Evolutionary conservation across 1,140 invertebrate genomes (phyloP), one percentile per base, ranked within the genome.

Genomic region (Geopemphigus sp.): DNA sequence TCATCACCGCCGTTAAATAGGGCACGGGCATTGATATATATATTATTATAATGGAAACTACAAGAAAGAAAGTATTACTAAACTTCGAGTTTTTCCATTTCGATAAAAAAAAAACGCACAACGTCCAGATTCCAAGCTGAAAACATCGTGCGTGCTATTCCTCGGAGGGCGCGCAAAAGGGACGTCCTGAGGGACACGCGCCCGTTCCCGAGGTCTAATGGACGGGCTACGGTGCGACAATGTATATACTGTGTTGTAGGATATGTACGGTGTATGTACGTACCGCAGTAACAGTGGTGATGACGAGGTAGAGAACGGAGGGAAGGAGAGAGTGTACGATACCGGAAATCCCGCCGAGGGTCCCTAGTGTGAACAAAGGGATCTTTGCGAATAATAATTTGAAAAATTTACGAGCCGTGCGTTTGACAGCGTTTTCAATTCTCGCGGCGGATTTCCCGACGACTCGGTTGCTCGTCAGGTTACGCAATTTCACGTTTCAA

Each of bases 361-460:
- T 50, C 56, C 59, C 66, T 32, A n/a, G 24, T 22, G 45, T 56
- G 10, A 57, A 81, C 64, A 68, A 81, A 68, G 17, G 50, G 61
- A 68, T 54, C 56, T 61, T 45, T 57, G 32, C 17, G 15, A 76
- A 57, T 76, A n/a, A n/a, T n/a, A 76, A 76, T 76, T 76, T 76
- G 73, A 76, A 61, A 76, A 76, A 76, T 76, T 76, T 76, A 76
- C 73, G 57, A 76, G n/a, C 39, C 1, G 39, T 76, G 73, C 26
- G 22, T 76, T 59, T 76, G 73, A 76, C 73, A 76, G 73, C 15
- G 14, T 59, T 76, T 59, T 57, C 39, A 57, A 29, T 56, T 74
- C 29, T n/a, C 53, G 64, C 39, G n/a, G 1, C 57, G 17, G n/a
- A 24, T 15, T 74, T 76, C 15, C 39, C 12, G 11, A 57, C 54